Conservation (phyloP, 2,888 invertebrate genomes). For the Heliconius ismenius region DNA sequence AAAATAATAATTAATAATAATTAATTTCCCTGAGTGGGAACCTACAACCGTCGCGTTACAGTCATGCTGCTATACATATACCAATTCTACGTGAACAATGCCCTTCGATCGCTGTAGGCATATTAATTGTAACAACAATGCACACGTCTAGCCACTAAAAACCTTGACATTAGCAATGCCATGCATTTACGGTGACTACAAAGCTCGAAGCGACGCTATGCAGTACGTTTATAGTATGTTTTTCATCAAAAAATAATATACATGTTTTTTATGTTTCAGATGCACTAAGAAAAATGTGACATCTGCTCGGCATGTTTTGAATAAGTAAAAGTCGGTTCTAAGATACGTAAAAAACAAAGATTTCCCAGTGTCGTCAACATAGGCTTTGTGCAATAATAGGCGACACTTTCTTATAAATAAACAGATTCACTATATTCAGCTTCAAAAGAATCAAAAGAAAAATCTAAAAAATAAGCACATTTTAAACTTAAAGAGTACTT, state of each 20-base stretch:
- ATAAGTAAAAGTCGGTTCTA: neutral
- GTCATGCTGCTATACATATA: neutral
- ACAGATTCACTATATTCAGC: neutral
- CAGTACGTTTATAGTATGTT: neutral
- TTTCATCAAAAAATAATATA: neutral
- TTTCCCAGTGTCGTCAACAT: neutral
- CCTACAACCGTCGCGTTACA: too few relatives aligned
- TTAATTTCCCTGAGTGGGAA: too few relatives aligned
- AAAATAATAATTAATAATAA: too few relatives aligned
- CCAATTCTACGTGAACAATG: constrained; percentile 12
- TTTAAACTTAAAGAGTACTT: too few relatives aligned
- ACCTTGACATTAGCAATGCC: constrained; percentile 38
- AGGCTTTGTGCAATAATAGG: neutral
- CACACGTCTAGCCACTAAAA: constrained; percentile 28
- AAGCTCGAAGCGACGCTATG: neutral
- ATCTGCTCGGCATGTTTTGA: neutral
- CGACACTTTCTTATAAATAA: neutral
- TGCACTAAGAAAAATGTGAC: neutral
- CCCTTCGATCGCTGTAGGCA: constrained; percentile 11
- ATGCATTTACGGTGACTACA: constrained; percentile 24
- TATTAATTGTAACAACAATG: constrained; percentile 35
- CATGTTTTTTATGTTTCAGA: too few relatives aligned
- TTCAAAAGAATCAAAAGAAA: neutral
- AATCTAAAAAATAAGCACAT: neutral
- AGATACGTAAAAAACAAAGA: neutral